A percentile compares a stretch with the other conserved stretches of the same genome.
These are phyloP conservation scores for Melanogrammus aeglefinus DNA, from an alignment of 2,797 vertebrate species.

Conservation along the genomic window DNA sequence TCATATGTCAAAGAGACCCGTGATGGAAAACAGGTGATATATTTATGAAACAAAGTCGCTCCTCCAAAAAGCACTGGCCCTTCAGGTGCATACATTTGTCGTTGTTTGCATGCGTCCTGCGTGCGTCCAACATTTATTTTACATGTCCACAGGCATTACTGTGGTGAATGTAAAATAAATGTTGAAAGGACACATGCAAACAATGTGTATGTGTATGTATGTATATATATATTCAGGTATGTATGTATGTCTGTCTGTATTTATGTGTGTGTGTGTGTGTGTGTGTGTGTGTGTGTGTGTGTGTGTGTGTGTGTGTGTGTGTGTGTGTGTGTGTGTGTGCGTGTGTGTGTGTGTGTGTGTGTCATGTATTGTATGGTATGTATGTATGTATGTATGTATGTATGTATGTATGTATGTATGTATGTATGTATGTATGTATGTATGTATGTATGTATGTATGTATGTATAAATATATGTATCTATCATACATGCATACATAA, in stretches of 20 bases:
- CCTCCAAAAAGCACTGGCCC: conserved; percentile 70
- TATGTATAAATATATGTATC: conserved; percentile 13
- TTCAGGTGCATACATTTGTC: conserved; percentile 80
- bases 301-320: neutral
- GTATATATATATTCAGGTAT: conserved; percentile 12
- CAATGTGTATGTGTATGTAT: conserved; percentile 1
- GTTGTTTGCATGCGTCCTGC: conserved; percentile 75
- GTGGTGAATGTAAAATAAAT: neutral
- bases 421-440: conserved; percentile 10
- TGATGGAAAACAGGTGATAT: conserved; percentile 16
- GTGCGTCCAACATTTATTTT: conserved; percentile 67
- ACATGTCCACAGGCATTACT: too few species aligned
- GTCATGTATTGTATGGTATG: conserved; percentile 1
- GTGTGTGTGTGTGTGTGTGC: neutral
- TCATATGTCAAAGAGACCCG: conserved; percentile 26
- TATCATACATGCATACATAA: neutral
- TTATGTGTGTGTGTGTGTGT: neutral
- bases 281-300: neutral
- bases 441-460: conserved; percentile 27
- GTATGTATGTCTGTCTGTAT: neutral
- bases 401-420: neutral
- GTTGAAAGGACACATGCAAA: too few species aligned
- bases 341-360: conserved; percentile 17
- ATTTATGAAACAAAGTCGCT: conserved; percentile 69
- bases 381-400: conserved; percentile 13